These are phyloP conservation scores for Parauchenoglanis ngamensis DNA, from an alignment of 2,797 vertebrate species.

Conservation along the genomic window DNA sequence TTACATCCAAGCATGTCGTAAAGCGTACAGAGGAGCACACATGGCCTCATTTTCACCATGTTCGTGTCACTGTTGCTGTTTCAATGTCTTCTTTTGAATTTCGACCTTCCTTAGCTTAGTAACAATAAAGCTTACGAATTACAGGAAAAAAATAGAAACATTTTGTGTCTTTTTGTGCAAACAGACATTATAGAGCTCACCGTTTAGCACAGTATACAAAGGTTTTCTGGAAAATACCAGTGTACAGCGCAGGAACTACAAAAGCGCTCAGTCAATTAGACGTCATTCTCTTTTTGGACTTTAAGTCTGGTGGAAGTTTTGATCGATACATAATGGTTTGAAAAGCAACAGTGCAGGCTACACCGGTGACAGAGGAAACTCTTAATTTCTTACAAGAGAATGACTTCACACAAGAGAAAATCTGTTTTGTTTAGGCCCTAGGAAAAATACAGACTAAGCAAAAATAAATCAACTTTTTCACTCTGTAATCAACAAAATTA, in stretches of 20 bases:
- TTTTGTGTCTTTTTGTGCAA: constrained; percentile 1
- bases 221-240: constrained; percentile 27
- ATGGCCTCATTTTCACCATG: background rate
- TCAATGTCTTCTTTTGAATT: too few species aligned
- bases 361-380: constrained; percentile 9
- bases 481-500: constrained; percentile 70
- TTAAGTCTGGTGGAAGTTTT: constrained; percentile 1
- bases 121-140: background rate
- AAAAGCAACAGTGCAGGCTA: constrained; percentile 38
- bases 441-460: constrained; percentile 21
- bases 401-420: constrained; percentile 12
- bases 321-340: constrained; percentile 14
- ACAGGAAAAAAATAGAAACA: background rate
- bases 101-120: background rate
- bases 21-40: background rate
- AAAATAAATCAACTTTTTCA: constrained; percentile 59
- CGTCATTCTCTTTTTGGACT: constrained; percentile 8
- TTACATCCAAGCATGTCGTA: constrained; percentile 11
- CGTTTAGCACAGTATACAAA: constrained; percentile 19
- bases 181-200: constrained; percentile 18
- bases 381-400: constrained; percentile 29
- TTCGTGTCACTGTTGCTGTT: background rate
- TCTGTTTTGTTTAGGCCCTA: background rate
- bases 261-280: constrained; percentile 24
- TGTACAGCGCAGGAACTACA: constrained; percentile 33